Evolutionary conservation across 2,888 invertebrate species (phyloP).

Genomic region (Parasteatoda lunata): DNA sequence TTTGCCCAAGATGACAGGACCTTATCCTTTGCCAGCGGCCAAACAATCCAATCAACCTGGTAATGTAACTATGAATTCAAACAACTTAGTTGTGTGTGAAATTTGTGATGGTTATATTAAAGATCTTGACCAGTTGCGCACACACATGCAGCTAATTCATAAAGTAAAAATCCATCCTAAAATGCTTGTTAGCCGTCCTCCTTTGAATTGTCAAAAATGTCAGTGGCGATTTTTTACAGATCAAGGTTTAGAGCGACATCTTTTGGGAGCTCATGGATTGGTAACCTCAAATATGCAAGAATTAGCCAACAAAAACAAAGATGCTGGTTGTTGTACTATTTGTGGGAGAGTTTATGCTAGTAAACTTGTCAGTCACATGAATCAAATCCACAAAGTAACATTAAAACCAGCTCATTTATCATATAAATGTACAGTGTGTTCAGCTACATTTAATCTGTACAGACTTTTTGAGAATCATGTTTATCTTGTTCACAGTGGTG

Average conservation of each 20-base stretch:
- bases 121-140: conserved; percentile 92
- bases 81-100: conserved; percentile 88
- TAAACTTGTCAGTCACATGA: conserved; percentile 93
- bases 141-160: conserved; percentile 98
- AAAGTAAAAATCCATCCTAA: conserved; percentile 95
- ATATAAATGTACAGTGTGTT: conserved; percentile 95
- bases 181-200: conserved; percentile 95
- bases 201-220: conserved; percentile 96
- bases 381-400: conserved; percentile 89
- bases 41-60: conserved; percentile 25
- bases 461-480: conserved; percentile 95
- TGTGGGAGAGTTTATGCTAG: conserved; percentile 96
- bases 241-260: conserved; percentile 95
- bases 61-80: conserved; percentile 3
- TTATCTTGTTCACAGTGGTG: conserved; percentile 92
- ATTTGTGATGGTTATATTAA: conserved; percentile 98
- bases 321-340: conserved; percentile 94
- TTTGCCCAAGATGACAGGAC: conserved; percentile 56
- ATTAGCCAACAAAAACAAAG: conserved; percentile 94
- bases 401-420: conserved; percentile 93
- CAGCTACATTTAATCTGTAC: conserved; percentile 95
- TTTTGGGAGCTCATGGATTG: conserved; percentile 93
- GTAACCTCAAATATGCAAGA: conserved; percentile 97
- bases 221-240: conserved; percentile 97
- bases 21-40: conserved; percentile 47